Percentiles rank a stretch among this genome's conserved stretches.
Evolutionary conservation across 2,888 invertebrate genomes (phyloP).

Genomic region (Apamea anceps): DNA sequence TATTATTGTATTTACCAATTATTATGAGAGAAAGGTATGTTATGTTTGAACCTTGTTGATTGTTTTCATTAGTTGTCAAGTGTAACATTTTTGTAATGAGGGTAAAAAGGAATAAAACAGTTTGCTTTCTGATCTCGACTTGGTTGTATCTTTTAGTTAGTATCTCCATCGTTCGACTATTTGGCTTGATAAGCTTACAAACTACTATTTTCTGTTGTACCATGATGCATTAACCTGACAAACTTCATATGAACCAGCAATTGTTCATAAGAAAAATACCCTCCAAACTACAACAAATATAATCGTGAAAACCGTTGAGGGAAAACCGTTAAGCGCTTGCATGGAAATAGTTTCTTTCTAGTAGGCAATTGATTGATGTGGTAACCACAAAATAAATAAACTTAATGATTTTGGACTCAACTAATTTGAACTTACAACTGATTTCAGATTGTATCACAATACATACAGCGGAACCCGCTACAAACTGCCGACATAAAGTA

Average conservation of each 20-base stretch:
- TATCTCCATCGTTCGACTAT: background rate
- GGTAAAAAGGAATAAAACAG: too few species aligned
- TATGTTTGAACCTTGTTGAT: too few species aligned
- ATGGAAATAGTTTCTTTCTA: background rate
- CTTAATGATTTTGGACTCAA: background rate
- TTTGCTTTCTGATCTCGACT: too few species aligned
- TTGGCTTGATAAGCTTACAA: background rate
- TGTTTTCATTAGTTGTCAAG: too few species aligned
- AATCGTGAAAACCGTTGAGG: background rate
- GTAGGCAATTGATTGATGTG: background rate
- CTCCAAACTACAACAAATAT: background rate
- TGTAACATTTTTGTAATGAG: too few species aligned
- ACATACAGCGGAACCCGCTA: conserved; percentile 77
- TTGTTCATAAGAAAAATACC: background rate
- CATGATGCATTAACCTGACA: background rate
- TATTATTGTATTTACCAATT: too few species aligned
- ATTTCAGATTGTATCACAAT: conserved; percentile 83
- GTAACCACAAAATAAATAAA: background rate
- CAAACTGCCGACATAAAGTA: conserved; percentile 74
- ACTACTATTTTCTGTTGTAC: background rate
- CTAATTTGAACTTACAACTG: background rate
- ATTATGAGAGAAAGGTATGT: too few species aligned
- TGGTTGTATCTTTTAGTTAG: too few species aligned
- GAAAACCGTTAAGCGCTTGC: background rate
- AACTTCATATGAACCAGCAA: background rate